Evolutionary conservation across 2,888 invertebrate genomes (phyloP).

Genomic region (Caenorhabditis japonica): DNA sequence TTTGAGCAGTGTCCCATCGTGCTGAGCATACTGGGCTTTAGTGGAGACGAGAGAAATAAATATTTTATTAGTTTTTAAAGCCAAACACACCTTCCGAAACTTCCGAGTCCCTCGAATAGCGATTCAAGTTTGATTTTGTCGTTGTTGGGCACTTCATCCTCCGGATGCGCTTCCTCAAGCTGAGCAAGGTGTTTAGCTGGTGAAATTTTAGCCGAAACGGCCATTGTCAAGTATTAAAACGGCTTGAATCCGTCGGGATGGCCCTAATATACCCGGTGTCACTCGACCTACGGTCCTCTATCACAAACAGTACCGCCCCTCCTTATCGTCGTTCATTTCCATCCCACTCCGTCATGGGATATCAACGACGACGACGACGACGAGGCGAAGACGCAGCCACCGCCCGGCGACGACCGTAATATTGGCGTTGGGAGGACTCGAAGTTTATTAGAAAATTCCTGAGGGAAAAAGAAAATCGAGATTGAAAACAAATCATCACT

Average conservation of each 20-base stretch:
- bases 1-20: too few species aligned
- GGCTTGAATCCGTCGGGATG: not conserved
- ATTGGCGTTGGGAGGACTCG: slow-evolving; percentile 12
- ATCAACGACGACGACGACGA: slow-evolving; percentile 23
- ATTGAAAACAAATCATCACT: slow-evolving; percentile 21
- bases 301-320: slow-evolving; percentile 17
- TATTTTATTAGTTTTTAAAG: too few species aligned
- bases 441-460: slow-evolving; percentile 35
- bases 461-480: slow-evolving; percentile 12
- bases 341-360: slow-evolving; percentile 36
- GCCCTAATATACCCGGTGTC: slow-evolving; percentile 6
- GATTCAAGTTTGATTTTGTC: slow-evolving; percentile 48
- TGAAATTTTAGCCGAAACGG: slow-evolving; percentile 44
- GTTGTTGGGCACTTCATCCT: slow-evolving; percentile 9
- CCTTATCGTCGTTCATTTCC: not conserved
- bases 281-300: slow-evolving; percentile 15
- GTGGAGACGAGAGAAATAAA: too few species aligned
- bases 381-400: slow-evolving; percentile 9
- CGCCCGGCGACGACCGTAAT: slow-evolving; percentile 10
- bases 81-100: slow-evolving; percentile 42
- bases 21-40: too few species aligned
- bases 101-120: slow-evolving; percentile 48
- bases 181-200: slow-evolving; percentile 32
- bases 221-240: slow-evolving; percentile 26
- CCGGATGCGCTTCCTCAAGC: slow-evolving; percentile 27